Base-by-base conservation (phyloP, 1,140 invertebrate genomes). In the Drosophila persimilis region DNA sequence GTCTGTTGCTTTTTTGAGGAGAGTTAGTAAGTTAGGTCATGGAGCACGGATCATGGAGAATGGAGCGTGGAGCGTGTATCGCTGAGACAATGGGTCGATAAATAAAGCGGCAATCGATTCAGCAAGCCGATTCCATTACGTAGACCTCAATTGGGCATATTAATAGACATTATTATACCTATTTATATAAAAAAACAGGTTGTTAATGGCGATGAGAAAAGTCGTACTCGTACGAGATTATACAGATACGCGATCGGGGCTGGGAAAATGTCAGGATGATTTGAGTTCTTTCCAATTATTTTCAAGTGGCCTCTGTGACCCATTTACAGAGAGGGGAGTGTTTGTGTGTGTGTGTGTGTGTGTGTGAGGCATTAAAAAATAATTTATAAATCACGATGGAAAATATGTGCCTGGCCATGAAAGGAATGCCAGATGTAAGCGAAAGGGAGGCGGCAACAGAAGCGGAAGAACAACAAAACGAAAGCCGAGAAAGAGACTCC, bases 21-120 rank as follows among this genome's bases (percentile, higher is more conserved):
- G 35, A 39, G 35, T 39, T 73, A 73, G 72, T 84, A 85, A 59
- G 59, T 85, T 86, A 85, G 81, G 81, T 85, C 80, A 86, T 86
- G 80, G 77, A 63, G 29, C 77, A 5, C 80, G 77, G 77, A 63
- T 22, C 73, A 51, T 60, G 63, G 20, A 20, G 20, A 1, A 20
- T 20, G 20, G 20, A 20, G 29, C 77, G 4, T 85, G 77, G 77
- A 63, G 24, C 73, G 54, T 60, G 63, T 52, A 31, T 44, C 47
- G 31, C 17, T n/a, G 52, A 70, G 67, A 86, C 81, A 85, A 85
- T 85, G 73, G 61, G 7, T 35, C 73, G 64, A 85, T 74, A 67
- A 73, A 81, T 61, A 86, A 64, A 71, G 51, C 48, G 63, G 17
- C 43, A 57, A 55, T 74, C 74, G 63, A 66, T 64, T 70, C 20